Conservation (phyloP, 2,888 invertebrate species). For the Merodon equestris region DNA sequence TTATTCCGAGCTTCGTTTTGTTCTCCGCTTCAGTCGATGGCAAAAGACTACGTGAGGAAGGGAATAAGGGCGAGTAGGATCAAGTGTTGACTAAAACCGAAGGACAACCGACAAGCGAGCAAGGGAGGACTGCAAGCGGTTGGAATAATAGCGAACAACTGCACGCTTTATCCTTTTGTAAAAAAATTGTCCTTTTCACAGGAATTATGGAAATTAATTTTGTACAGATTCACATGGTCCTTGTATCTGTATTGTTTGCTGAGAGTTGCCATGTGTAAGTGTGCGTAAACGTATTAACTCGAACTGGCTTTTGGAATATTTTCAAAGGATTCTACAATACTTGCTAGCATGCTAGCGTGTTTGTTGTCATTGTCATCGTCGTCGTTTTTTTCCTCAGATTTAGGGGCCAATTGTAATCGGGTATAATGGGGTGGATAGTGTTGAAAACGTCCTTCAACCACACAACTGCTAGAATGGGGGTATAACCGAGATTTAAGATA, state of each 20-base stretch:
- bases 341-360: too few species aligned
- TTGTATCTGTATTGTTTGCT: too few species aligned
- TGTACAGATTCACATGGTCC: neutral
- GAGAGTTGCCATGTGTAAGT: neutral
- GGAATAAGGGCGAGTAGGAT: neutral
- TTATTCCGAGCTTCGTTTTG: too few species aligned
- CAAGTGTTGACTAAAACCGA: conserved; percentile 13
- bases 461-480: too few species aligned
- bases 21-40: too few species aligned
- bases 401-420: too few species aligned
- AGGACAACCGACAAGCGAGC: neutral
- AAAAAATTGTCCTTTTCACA: conserved; percentile 22
- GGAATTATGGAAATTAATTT: conserved; percentile 47
- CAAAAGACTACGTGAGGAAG: neutral
- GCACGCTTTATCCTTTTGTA: conserved; percentile 30
- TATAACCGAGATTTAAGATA: too few species aligned
- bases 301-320: conserved; percentile 10
- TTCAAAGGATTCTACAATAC: neutral
- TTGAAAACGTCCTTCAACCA: too few species aligned
- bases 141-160: conserved; percentile 43
- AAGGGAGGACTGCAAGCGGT: neutral
- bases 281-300: neutral
- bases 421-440: too few species aligned
- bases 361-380: too few species aligned
- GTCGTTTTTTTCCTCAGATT: too few species aligned